Percentiles rank a stretch among this genome's conserved stretches.
These are phyloP conservation scores for Vanessa tameamea DNA, from an alignment of 1,140 invertebrate genomes.

Conservation along the genomic window DNA sequence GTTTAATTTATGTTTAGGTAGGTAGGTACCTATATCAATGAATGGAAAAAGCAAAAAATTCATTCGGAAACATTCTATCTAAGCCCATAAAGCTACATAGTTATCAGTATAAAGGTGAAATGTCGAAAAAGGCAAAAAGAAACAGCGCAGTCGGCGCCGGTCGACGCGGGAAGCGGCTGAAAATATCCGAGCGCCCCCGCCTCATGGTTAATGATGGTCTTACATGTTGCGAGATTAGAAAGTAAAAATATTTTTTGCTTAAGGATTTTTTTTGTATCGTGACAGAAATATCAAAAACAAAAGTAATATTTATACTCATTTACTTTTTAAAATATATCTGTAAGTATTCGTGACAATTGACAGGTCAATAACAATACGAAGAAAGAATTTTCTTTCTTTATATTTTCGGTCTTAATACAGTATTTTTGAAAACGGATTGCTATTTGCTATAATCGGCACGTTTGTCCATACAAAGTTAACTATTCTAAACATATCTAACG, in stretches of 20 bases:
- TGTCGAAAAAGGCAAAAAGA: slow-evolving; percentile 56
- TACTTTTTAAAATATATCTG: too few relatives aligned
- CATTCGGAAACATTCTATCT: slow-evolving; percentile 29
- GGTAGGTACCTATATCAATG: neutral
- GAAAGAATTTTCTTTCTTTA: too few relatives aligned
- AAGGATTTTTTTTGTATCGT: too few relatives aligned
- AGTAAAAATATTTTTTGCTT: neutral
- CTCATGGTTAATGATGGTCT: slow-evolving; percentile 45
- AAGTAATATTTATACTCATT: too few relatives aligned
- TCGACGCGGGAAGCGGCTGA: slow-evolving; percentile 52
- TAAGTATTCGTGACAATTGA: too few relatives aligned
- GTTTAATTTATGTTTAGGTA: neutral
- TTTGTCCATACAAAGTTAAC: too few relatives aligned
- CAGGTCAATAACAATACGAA: too few relatives aligned
- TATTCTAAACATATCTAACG: too few relatives aligned
- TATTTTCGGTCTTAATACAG: too few relatives aligned
- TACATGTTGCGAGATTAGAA: slow-evolving; percentile 44
- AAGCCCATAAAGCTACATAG: slow-evolving; percentile 27
- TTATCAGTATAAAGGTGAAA: slow-evolving; percentile 52
- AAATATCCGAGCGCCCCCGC: slow-evolving; percentile 59
- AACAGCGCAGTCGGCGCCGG: slow-evolving; percentile 55
- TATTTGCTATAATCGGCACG: too few relatives aligned
- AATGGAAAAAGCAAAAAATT: slow-evolving; percentile 21
- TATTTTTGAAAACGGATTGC: too few relatives aligned
- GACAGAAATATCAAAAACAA: too few relatives aligned